A percentile compares a stretch with the other conserved stretches of the same genome.
These are phyloP conservation scores for Scolopax rusticola DNA, from an alignment of 2,797 vertebrate species.

Conservation along the genomic window DNA sequence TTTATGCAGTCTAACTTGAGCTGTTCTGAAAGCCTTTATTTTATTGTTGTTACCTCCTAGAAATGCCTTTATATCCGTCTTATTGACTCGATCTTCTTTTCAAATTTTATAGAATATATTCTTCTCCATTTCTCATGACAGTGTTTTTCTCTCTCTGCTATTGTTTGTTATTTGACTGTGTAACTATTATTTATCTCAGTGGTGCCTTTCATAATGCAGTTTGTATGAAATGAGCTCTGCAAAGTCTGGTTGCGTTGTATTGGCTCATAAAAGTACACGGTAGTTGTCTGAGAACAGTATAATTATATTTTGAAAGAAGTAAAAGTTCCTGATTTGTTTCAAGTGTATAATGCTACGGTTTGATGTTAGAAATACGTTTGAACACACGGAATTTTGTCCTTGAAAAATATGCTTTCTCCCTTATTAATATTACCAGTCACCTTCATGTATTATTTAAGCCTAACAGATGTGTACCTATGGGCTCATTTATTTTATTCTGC, in stretches of 20 bases:
- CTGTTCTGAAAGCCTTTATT: background rate
- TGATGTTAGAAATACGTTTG: constrained; percentile 9
- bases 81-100: background rate
- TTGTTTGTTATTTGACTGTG: constrained; percentile 40
- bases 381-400: constrained; percentile 11
- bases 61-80: background rate
- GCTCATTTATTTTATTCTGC: constrained; percentile 21
- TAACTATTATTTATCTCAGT: constrained; percentile 45
- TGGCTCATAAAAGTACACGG: constrained; percentile 26
- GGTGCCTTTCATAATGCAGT: constrained; percentile 10
- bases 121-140: background rate
- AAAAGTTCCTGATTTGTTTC: background rate
- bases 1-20: background rate
- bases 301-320: constrained; percentile 48
- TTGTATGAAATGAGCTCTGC: background rate
- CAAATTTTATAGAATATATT: background rate
- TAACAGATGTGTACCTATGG: background rate
- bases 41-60: background rate
- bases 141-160: constrained; percentile 9
- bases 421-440: background rate
- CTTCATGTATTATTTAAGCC: constrained; percentile 52
- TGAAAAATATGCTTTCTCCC: constrained; percentile 6
- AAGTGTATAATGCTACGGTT: background rate
- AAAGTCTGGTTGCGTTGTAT: background rate
- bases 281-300: constrained; percentile 46